Conservation (phyloP, 2,113 vertebrate genomes). For the Delphinapterus leucas region DNA sequence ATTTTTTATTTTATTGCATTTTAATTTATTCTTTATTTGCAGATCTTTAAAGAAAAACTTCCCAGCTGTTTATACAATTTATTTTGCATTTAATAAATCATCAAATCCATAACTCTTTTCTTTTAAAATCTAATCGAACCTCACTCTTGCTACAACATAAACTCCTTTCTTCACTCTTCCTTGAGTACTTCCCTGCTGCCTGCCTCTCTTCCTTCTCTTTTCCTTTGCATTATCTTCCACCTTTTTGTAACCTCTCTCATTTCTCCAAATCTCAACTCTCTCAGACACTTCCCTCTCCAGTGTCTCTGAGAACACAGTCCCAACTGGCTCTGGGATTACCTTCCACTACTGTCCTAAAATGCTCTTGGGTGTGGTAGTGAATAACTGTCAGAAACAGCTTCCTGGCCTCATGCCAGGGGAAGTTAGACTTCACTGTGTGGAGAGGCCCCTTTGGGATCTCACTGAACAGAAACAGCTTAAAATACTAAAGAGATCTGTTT, state of each 20-base stretch:
- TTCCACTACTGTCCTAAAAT: neutral
- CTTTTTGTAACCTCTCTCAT: neutral
- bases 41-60: neutral
- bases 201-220: neutral
- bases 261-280: neutral
- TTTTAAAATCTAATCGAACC: neutral
- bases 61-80: neutral
- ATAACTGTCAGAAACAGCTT: neutral
- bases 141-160: neutral
- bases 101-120: neutral
- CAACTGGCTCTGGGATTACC: neutral
- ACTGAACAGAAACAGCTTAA: conserved; percentile 37
- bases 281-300: neutral
- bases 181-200: neutral
- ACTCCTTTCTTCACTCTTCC: neutral
- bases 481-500: conserved; percentile 9
- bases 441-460: neutral
- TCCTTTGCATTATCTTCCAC: neutral
- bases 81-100: neutral
- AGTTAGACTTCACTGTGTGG: neutral
- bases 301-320: neutral
- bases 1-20: neutral
- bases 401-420: neutral
- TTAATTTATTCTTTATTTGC: neutral
- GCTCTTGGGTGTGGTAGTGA: neutral